These are phyloP conservation scores for Rhinatrema bivittatum DNA, from an alignment of 2,797 vertebrate species.

Conservation along the genomic window DNA sequence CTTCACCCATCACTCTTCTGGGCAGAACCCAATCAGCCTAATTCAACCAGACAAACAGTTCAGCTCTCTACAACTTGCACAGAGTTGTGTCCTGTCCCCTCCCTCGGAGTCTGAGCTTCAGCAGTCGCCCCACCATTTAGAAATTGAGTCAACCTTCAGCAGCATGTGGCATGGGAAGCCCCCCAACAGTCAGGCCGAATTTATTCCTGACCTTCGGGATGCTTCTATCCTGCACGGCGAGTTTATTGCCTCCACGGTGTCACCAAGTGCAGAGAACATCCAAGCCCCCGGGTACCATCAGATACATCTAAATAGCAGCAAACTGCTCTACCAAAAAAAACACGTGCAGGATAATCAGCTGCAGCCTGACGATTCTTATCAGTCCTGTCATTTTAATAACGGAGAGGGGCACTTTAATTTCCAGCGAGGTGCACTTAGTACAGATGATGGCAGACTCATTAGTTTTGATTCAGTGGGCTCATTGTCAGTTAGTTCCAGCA, in stretches of 20 bases:
- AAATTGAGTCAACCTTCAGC: slow-evolving; percentile 70
- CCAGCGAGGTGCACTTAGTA: slow-evolving; percentile 84
- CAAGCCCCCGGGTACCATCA: slow-evolving; percentile 76
- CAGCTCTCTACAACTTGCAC: slow-evolving; percentile 77
- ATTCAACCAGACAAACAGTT: slow-evolving; percentile 81
- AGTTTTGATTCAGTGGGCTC: slow-evolving; percentile 94
- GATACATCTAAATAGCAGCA: slow-evolving; percentile 74
- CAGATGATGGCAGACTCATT: slow-evolving; percentile 89
- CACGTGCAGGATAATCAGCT: slow-evolving; percentile 75
- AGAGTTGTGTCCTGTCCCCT: slow-evolving; percentile 88
- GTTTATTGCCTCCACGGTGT: slow-evolving; percentile 61
- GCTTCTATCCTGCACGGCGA: slow-evolving; percentile 66
- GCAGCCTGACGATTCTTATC: slow-evolving; percentile 83
- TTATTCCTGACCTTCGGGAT: slow-evolving; percentile 70
- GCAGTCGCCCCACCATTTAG: slow-evolving; percentile 82
- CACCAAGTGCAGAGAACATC: slow-evolving; percentile 64
- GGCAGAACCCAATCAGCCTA: slow-evolving; percentile 74
- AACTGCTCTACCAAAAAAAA: slow-evolving; percentile 88
- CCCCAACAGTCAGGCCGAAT: slow-evolving; percentile 53
- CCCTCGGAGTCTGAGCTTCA: slow-evolving; percentile 91
- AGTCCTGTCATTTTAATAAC: slow-evolving; percentile 81
- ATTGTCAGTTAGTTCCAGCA: slow-evolving; percentile 89
- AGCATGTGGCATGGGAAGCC: slow-evolving; percentile 74
- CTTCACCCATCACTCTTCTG: slow-evolving; percentile 77
- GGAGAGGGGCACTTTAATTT: slow-evolving; percentile 89